Base-by-base conservation (phyloP, 2,888 invertebrate species). In the Allacma fusca region DNA sequence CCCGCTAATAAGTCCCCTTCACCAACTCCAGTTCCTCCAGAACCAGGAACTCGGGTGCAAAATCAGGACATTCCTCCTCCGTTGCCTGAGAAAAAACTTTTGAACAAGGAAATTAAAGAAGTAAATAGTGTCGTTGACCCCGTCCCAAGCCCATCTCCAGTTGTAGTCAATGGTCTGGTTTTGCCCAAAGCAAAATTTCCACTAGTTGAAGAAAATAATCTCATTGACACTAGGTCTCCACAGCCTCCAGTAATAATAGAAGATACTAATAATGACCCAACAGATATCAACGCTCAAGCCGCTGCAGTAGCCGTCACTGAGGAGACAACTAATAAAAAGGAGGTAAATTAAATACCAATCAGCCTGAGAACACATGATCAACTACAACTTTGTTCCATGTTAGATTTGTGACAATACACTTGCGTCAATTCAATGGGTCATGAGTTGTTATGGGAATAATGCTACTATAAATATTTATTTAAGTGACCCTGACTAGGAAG, bases 41-140 rank as follows among this genome's bases (percentile, higher is more conserved):
- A 62, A 24, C 23, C 62, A 23, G 23, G 7, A 50, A 2, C 50
- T 5, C 50, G 2, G n/a, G 19, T 50, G 9, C 50, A 50, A 16
- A 50, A n/a, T 16, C 19, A 50, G 23, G 57, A 75, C n/a, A 26
- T 26, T 29, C 75, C 75, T 50, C 75, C 70, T 23, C 70, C 76
- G 16, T 16, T 70, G 1, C 70, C 69, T n/a, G 59, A 76, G 40
- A 76, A 70, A 34, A 74, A 72, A 59, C 28, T 21, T n/a, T 16
- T 74, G 13, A 74, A 12, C n/a, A 70, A 70, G 21, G 44, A 70
- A 50, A 21, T 21, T 5, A 44, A 24, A 24, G 44, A n/a, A 70
- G n/a, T 40, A n/a, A n/a, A 28, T 5, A 21, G 23, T 68, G 19
- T 9, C 34, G n/a, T 29, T 29, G 24, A 24, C 24, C 12, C 24